These are phyloP conservation scores for Taphrorychus bicolor DNA, from an alignment of 2,888 invertebrate genomes.

Conservation along the genomic window DNA sequence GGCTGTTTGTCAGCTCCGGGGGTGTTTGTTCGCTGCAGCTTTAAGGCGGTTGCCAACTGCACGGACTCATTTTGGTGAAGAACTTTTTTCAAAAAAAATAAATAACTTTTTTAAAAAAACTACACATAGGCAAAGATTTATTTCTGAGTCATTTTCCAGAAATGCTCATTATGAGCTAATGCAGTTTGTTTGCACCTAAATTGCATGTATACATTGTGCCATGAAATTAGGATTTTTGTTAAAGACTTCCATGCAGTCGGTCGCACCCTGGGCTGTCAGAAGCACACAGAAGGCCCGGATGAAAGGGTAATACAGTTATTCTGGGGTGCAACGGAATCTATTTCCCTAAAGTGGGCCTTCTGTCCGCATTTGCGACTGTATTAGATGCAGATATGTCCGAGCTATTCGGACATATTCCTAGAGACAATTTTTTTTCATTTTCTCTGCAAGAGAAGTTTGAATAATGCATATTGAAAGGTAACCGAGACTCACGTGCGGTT, in stretches of 20 bases:
- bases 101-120: neutral
- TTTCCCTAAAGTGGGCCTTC: slow-evolving; percentile 36
- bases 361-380: slow-evolving; percentile 22
- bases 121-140: neutral
- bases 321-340: slow-evolving; percentile 28
- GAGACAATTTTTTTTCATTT: neutral
- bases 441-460: neutral
- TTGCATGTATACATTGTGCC: neutral
- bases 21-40: slow-evolving; percentile 26
- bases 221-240: neutral
- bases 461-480: neutral
- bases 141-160: neutral
- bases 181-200: neutral
- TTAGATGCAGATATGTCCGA: slow-evolving; percentile 24
- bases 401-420: slow-evolving; percentile 6
- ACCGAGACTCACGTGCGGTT: slow-evolving; percentile 24
- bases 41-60: neutral
- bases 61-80: neutral
- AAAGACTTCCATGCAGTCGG: neutral
- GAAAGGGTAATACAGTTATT: slow-evolving; percentile 39
- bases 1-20: slow-evolving; percentile 28
- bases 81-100: too few relatives aligned
- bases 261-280: slow-evolving; percentile 21
- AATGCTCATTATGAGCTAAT: neutral
- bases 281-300: slow-evolving; percentile 20